phyloP scores from a whole-genome alignment of 2,888 invertebrate species.

The Epicampocera succincta region DNA sequence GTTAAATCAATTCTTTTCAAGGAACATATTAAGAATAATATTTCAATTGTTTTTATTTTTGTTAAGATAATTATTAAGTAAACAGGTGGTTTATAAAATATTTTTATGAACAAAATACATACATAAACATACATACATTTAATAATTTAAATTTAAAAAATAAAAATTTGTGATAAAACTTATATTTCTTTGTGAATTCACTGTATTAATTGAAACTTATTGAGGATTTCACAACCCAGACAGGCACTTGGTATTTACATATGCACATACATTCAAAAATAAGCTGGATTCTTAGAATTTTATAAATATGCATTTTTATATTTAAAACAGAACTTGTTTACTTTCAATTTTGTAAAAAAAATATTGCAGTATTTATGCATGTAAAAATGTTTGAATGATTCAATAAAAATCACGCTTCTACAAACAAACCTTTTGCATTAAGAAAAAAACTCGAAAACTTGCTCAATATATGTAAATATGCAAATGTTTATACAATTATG shows the following conservation, averaged over 20 bases:
- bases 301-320: neutral
- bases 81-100: neutral
- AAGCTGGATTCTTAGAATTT: neutral
- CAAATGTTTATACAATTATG: neutral
- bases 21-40: constrained; percentile 39
- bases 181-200: too few species aligned
- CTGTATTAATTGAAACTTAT: too few species aligned
- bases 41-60: constrained; percentile 42
- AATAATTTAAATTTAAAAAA: neutral
- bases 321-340: constrained; percentile 1
- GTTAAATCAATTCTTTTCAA: constrained; percentile 1
- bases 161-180: too few species aligned
- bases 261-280: too few species aligned
- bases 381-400: neutral
- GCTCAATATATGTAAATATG: neutral
- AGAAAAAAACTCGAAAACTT: too few species aligned
- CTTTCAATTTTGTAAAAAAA: constrained; percentile 9
- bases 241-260: too few species aligned
- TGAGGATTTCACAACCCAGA: too few species aligned
- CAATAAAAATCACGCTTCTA: constrained; percentile 8
- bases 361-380: neutral
- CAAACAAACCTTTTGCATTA: neutral
- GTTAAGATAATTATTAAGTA: constrained; percentile 1
- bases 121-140: too few species aligned
- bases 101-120: neutral